These are phyloP conservation scores for Cheilosia scutellata DNA, from an alignment of 2,888 invertebrate species.

Conservation along the genomic window DNA sequence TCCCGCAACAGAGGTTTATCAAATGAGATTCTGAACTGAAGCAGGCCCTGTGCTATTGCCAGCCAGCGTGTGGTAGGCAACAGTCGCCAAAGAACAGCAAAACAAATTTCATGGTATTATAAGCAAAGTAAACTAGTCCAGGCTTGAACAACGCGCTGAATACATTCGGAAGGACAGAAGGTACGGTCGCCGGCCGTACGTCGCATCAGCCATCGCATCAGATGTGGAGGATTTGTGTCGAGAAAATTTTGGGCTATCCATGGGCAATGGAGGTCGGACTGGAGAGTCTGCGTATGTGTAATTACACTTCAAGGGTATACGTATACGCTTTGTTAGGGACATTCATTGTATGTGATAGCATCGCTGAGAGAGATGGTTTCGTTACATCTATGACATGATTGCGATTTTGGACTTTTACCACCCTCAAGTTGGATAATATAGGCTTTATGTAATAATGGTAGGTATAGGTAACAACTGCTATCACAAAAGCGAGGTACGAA, in stretches of 20 bases:
- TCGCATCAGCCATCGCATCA: constrained; percentile 7
- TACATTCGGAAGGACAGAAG: constrained; percentile 34
- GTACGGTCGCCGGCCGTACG: constrained; percentile 10
- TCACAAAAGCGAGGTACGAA: too few relatives aligned
- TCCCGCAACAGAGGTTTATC: constrained; percentile 62
- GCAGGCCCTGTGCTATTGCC: constrained; percentile 13
- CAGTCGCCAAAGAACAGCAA: constrained; percentile 55
- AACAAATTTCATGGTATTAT: constrained; percentile 75
- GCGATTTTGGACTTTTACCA: constrained; percentile 12
- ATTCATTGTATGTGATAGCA: constrained; percentile 12
- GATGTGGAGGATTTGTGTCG: constrained; percentile 48
- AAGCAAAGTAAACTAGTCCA: constrained; percentile 68
- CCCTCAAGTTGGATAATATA: constrained; percentile 12
- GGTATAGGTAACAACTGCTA: too few relatives aligned
- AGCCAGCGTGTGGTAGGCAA: neutral
- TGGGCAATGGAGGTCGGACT: neutral
- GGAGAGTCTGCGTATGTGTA: constrained; percentile 17
- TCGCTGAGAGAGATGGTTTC: neutral
- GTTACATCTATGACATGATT: neutral
- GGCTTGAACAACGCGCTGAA: constrained; percentile 43
- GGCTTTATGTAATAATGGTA: constrained; percentile 5
- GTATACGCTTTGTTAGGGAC: constrained; percentile 43
- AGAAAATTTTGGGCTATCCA: constrained; percentile 18
- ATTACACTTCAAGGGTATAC: constrained; percentile 58
- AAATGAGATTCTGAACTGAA: constrained; percentile 69